Conservation (phyloP, 1,140 invertebrate genomes). For the Plodia interpunctella region DNA sequence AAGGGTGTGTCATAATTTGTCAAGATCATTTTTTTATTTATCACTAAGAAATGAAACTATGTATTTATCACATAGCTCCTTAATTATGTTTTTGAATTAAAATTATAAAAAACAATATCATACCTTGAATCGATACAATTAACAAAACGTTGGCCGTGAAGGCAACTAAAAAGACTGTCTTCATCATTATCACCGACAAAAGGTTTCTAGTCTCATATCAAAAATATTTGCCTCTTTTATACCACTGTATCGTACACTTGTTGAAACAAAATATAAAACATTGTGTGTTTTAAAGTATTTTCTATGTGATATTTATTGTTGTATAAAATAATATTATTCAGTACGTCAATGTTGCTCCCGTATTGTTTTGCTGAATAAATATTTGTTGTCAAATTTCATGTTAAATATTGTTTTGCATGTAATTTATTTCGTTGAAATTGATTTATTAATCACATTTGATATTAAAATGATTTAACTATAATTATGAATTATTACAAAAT, state of each 20-base stretch:
- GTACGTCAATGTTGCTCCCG: neutral
- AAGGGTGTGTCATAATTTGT: too few species aligned
- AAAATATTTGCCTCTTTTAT: conserved; percentile 12
- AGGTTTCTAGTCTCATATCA: conserved; percentile 3
- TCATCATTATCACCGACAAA: conserved; percentile 10
- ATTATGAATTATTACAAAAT: too few species aligned
- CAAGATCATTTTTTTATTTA: too few species aligned
- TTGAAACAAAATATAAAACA: conserved; percentile 14
- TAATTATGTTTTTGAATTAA: neutral
- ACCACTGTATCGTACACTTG: conserved; percentile 12
- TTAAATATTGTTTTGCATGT: neutral
- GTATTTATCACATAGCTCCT: too few species aligned
- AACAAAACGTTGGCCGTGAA: conserved; percentile 4
- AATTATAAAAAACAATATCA: neutral
- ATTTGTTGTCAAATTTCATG: neutral
- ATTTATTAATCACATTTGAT: too few species aligned
- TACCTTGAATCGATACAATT: neutral
- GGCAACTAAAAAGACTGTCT: conserved; percentile 3
- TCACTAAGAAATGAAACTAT: too few species aligned
- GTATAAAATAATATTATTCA: neutral
- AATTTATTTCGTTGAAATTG: neutral
- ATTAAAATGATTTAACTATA: too few species aligned
- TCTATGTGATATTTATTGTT: neutral
- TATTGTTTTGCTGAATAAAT: neutral
- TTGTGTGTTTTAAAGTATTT: neutral